Percentiles rank a stretch among this genome's conserved stretches.
phyloP scores from a whole-genome alignment of 1,140 invertebrate genomes.

The Drosophila eugracilis region DNA sequence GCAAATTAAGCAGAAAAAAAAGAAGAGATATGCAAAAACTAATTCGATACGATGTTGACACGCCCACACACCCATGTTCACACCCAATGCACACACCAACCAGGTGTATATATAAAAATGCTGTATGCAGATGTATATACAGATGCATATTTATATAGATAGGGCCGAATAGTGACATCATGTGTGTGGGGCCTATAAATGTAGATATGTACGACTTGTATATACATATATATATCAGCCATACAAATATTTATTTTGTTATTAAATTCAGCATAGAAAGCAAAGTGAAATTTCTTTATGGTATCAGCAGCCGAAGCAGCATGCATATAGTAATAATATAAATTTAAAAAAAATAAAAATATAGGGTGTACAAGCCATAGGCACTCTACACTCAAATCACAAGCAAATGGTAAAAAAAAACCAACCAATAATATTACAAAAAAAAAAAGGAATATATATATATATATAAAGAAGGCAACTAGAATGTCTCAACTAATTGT shows the following conservation, averaged over 20 bases:
- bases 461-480: slow-evolving; percentile 8
- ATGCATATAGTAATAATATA: no score
- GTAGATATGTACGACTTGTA: slow-evolving; percentile 17
- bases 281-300: slow-evolving; percentile 16
- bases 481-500: slow-evolving; percentile 42
- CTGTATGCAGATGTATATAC: slow-evolving; percentile 29
- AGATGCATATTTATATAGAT: slow-evolving; percentile 17
- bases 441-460: slow-evolving; percentile 4
- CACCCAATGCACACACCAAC: slow-evolving; percentile 8
- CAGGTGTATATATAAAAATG: neutral
- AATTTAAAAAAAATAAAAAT: slow-evolving; percentile 1
- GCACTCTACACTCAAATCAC: neutral
- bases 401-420: slow-evolving; percentile 1
- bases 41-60: slow-evolving; percentile 29
- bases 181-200: slow-evolving; percentile 10
- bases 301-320: neutral
- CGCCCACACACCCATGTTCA: neutral
- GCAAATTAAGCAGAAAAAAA: neutral
- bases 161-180: neutral
- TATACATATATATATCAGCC: slow-evolving; percentile 15
- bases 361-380: neutral
- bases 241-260: slow-evolving; percentile 38
- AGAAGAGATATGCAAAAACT: neutral
- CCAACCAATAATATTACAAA: slow-evolving; percentile 22
- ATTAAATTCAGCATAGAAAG: slow-evolving; percentile 32